These are phyloP conservation scores for Mesocricetus auratus DNA, from an alignment of 2,113 vertebrate species.

Conservation along the genomic window DNA sequence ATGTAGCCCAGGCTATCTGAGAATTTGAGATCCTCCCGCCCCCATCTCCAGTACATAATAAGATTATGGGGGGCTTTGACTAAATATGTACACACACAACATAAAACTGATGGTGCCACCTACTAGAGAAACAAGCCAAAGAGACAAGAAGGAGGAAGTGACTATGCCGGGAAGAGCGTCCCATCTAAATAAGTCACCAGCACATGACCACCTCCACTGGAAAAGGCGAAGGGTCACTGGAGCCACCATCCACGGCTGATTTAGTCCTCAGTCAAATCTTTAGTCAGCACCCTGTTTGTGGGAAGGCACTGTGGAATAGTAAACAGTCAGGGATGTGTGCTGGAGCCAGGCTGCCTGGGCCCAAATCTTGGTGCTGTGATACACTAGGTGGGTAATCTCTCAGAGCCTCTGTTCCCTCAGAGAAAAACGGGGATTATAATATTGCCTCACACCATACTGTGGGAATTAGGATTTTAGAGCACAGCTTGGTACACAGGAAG, in stretches of 20 bases:
- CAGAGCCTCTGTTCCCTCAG: background rate
- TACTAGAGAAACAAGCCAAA: conserved; percentile 22
- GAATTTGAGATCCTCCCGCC: background rate
- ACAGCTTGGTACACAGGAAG: background rate
- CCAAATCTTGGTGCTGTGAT: background rate
- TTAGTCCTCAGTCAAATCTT: background rate
- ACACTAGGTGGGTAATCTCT: background rate
- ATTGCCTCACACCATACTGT: background rate
- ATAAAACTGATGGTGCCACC: background rate
- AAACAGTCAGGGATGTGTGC: background rate
- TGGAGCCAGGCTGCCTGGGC: background rate
- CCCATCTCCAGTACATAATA: background rate
- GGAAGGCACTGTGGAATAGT: background rate
- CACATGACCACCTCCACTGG: background rate
- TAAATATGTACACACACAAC: background rate
- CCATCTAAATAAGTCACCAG: background rate
- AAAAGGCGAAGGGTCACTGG: background rate
- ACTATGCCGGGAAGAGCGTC: background rate
- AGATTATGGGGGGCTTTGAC: background rate
- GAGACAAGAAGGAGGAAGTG: background rate
- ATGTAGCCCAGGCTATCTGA: background rate
- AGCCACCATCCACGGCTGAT: background rate
- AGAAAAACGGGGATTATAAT: background rate
- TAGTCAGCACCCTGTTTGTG: background rate
- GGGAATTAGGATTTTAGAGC: background rate